Conservation (phyloP, 2,888 invertebrate species). For the Eupithecia tripunctaria region DNA sequence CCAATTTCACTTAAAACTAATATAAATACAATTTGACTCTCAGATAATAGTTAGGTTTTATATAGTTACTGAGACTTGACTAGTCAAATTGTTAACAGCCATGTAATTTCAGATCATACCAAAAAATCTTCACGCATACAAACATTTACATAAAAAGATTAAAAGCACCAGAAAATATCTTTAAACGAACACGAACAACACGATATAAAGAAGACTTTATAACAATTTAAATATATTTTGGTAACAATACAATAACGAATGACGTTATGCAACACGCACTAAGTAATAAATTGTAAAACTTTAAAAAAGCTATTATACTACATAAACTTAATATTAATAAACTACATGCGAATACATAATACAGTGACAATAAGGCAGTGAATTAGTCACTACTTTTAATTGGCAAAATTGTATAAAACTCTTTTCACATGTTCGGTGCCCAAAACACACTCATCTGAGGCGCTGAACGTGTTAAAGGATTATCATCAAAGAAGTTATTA, state of each 20-base stretch:
- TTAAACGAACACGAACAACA: slow-evolving; percentile 6
- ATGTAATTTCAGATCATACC: slow-evolving; percentile 6
- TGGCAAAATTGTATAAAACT: slow-evolving; percentile 29
- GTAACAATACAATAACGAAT: slow-evolving; percentile 26
- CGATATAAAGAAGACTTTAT: slow-evolving; percentile 6
- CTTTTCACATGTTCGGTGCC: neutral
- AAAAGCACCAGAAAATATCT: slow-evolving; percentile 21
- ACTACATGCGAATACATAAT: slow-evolving; percentile 15
- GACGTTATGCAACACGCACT: slow-evolving; percentile 27
- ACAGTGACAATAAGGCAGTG: slow-evolving; percentile 21
- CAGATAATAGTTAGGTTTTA: slow-evolving; percentile 20
- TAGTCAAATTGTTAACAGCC: slow-evolving; percentile 33
- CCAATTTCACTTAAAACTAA: slow-evolving; percentile 1
- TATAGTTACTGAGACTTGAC: slow-evolving; percentile 23
- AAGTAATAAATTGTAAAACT: slow-evolving; percentile 28
- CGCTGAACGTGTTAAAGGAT: neutral
- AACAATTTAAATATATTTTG: slow-evolving; percentile 22
- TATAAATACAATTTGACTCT: slow-evolving; percentile 17
- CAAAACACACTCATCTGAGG: neutral
- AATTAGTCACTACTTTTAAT: slow-evolving; percentile 24
- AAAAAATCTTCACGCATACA: neutral
- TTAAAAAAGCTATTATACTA: slow-evolving; percentile 29
- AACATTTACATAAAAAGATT: neutral
- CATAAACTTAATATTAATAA: slow-evolving; percentile 19
- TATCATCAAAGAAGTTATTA: neutral